Evolutionary conservation across 2,888 invertebrate species (phyloP).

Genomic region (Esperia sulphurella): DNA sequence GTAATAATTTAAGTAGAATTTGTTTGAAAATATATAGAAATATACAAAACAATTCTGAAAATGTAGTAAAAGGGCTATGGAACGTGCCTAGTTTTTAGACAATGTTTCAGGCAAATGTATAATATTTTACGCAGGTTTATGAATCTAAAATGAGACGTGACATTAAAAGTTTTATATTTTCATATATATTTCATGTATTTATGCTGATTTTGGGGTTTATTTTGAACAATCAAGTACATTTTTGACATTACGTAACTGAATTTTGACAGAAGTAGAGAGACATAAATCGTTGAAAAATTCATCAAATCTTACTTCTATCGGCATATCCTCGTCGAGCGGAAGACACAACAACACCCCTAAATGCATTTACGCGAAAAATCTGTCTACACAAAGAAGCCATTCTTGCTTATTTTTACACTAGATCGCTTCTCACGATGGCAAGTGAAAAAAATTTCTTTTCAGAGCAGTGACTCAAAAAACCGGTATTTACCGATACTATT

Average conservation of each 20-base stretch:
- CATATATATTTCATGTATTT: background rate
- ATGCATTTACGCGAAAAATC: constrained; percentile 82
- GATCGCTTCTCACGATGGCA: constrained; percentile 72
- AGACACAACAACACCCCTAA: constrained; percentile 81
- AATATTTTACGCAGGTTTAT: too few species aligned
- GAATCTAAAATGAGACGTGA: too few species aligned
- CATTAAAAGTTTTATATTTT: background rate
- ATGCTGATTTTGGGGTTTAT: background rate
- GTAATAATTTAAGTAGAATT: too few species aligned
- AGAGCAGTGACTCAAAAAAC: constrained; percentile 26
- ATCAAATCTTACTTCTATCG: constrained; percentile 81
- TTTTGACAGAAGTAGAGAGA: constrained; percentile 50
- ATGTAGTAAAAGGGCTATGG: too few species aligned
- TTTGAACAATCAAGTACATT: constrained; percentile 11
- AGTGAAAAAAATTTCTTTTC: constrained; percentile 42
- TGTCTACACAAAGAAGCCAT: constrained; percentile 89
- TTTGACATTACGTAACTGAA: constrained; percentile 76
- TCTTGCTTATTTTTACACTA: constrained; percentile 65
- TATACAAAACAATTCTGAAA: too few species aligned
- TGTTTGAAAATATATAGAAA: too few species aligned
- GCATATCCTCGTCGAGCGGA: constrained; percentile 80
- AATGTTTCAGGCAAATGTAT: too few species aligned
- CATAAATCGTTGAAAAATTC: constrained; percentile 23
- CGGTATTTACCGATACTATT: constrained; percentile 14
- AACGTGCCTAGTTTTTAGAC: too few species aligned